phyloP scores from a whole-genome alignment of 2,797 vertebrate genomes.

The Sebastes variabilis region DNA sequence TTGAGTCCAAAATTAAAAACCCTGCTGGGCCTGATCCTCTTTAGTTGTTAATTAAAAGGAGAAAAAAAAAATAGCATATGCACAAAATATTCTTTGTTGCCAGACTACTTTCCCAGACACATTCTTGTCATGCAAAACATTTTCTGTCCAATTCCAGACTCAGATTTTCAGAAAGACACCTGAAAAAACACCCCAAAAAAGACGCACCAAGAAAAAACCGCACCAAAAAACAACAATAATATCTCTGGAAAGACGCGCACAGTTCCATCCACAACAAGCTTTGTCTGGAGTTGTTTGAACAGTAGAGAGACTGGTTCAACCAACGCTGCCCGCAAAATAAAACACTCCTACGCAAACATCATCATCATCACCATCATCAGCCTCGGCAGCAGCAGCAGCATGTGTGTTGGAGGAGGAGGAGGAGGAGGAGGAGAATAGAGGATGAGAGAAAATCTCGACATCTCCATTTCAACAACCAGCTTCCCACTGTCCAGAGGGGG shows the following conservation, averaged over 20 bases:
- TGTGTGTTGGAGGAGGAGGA: slow-evolving; percentile 53
- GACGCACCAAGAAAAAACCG: neutral
- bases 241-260: slow-evolving; percentile 4
- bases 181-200: slow-evolving; percentile 15
- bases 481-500: slow-evolving; percentile 39
- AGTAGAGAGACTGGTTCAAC: slow-evolving; percentile 41
- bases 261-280: slow-evolving; percentile 45
- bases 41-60: neutral
- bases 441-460: slow-evolving; percentile 57
- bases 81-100: slow-evolving; percentile 5
- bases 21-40: slow-evolving; percentile 18
- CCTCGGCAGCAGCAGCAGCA: slow-evolving; percentile 47
- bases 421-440: slow-evolving; percentile 22
- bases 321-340: slow-evolving; percentile 54
- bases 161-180: neutral
- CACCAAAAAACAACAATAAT: neutral
- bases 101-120: slow-evolving; percentile 41
- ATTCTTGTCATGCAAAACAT: slow-evolving; percentile 6
- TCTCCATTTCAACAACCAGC: slow-evolving; percentile 60
- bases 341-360: slow-evolving; percentile 75
- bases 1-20: neutral
- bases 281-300: slow-evolving; percentile 68
- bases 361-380: slow-evolving; percentile 57
- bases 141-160: slow-evolving; percentile 30
- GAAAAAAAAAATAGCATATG: neutral